A percentile compares a stretch with the other conserved stretches of the same genome.
Conservation (phyloP, 2,888 invertebrate genomes). For the Trichogramma evanescens region DNA sequence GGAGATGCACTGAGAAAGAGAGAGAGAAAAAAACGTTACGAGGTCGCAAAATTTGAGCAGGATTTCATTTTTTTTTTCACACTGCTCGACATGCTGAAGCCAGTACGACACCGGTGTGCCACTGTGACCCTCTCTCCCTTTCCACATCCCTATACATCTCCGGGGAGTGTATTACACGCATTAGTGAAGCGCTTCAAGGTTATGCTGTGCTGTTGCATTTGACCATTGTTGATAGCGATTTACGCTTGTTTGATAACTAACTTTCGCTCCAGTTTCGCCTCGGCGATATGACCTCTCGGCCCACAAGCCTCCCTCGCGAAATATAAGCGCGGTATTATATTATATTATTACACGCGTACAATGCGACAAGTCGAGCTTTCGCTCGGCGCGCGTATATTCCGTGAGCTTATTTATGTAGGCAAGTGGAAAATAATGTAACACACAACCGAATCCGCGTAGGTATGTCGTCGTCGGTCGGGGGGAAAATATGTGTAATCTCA, state of each 20-base stretch:
- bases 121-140: not conserved
- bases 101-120: not conserved
- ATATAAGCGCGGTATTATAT: not conserved
- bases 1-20: too few species aligned
- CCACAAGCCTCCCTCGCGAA: not conserved
- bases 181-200: not conserved
- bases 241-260: constrained; percentile 17
- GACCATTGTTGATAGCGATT: constrained; percentile 2
- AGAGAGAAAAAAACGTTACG: constrained; percentile 8
- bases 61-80: constrained; percentile 10
- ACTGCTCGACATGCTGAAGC: not conserved
- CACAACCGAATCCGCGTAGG: too few species aligned
- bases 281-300: too few species aligned
- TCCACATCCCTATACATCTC: not conserved
- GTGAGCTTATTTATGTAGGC: too few species aligned
- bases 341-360: too few species aligned
- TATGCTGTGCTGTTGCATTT: not conserved
- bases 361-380: too few species aligned
- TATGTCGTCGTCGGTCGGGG: too few species aligned
- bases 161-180: too few species aligned
- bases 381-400: too few species aligned
- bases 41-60: not conserved
- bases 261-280: constrained; percentile 12
- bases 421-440: too few species aligned
- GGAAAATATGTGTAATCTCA: too few species aligned